Base-by-base conservation (phyloP, 2,888 invertebrate species). In the Acanthoscelides obtectus region DNA sequence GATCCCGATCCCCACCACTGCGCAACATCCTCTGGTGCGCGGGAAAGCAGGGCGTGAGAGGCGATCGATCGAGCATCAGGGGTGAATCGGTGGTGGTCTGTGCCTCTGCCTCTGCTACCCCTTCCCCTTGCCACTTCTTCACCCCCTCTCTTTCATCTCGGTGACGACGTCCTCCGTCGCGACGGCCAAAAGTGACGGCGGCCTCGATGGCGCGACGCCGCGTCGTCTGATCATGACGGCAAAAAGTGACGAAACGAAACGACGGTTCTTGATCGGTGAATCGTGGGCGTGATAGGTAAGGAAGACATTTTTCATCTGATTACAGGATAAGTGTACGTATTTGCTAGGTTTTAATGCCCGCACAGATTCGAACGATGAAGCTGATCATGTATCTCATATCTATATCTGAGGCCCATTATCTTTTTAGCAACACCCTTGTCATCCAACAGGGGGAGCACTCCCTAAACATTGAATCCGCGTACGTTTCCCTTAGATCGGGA, bases 1-100 rank as follows among this genome's bases (percentile, higher is more conserved):
- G 65, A 8, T 25, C 25, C 25, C 25, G 25, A 25, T 12, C 45
- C 45, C 45, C 45, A 45, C 45, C 45, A 45, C 45, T 45, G 79
- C 79, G 79, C 77, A 77, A 77, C 77, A 77, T 79, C 78, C 75
- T 74, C 75, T 72, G 75, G 78, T 82, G 83, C 83, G 83, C 83
- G 83, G 83, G 83, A 84, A 83, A 82, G 83, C 81, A 81, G 82
- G 81, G 84, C 82, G 82, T 81, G 82, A 80, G 80, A 80, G 79
- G 79, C 80, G 83, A 83, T 83, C 83, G 83, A 83, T 83, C 78
- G 83, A 83, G 83, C 83, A 81, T 82, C 82, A 82, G 81, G 81
- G 82, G 81, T 66, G 66, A 21, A 66, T 66, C 22, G 21, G 66
- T 20, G 8, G 66, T 20, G 20, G 8, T 12, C 66, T 17, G 1